A percentile compares a stretch with the other conserved stretches of the same genome.
phyloP scores from a whole-genome alignment of 2,888 invertebrate genomes.

The Drosophila lutescens region DNA sequence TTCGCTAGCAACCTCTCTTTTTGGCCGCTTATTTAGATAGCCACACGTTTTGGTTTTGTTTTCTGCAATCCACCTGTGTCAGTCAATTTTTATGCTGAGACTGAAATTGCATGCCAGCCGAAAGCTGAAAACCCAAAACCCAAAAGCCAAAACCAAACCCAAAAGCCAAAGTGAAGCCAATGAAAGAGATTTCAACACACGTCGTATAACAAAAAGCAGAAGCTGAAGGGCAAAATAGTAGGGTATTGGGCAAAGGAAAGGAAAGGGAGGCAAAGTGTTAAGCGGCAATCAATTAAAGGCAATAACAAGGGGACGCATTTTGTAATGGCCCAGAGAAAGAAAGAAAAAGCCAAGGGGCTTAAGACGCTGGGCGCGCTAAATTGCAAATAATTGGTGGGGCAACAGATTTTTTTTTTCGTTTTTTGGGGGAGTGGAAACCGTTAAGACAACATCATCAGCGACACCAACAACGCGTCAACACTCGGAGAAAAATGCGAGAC shows the following conservation, averaged over 20 bases:
- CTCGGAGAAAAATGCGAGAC: neutral
- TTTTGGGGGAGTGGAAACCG: conserved; percentile 19
- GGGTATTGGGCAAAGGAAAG: conserved; percentile 1
- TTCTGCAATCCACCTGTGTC: conserved; percentile 59
- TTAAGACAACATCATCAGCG: conserved; percentile 39
- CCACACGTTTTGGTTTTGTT: conserved; percentile 46
- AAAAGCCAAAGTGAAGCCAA: conserved; percentile 21
- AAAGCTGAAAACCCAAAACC: conserved; percentile 9
- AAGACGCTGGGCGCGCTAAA: conserved; percentile 45
- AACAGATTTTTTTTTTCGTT: conserved; percentile 6
- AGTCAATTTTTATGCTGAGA: conserved; percentile 63
- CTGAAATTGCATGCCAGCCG: conserved; percentile 67
- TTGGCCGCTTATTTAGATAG: conserved; percentile 21
- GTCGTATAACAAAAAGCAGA: conserved; percentile 29
- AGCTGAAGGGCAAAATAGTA: conserved; percentile 22
- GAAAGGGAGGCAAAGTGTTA: conserved; percentile 39
- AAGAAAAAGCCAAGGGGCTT: conserved; percentile 40
- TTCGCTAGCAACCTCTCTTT: conserved; percentile 8
- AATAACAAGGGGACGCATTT: conserved; percentile 60
- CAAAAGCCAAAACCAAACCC: conserved; percentile 22
- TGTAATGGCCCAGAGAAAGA: conserved; percentile 53
- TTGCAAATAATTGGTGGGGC: conserved; percentile 66
- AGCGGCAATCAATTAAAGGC: conserved; percentile 67
- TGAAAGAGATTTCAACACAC: conserved; percentile 41
- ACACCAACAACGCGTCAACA: conserved; percentile 16